A percentile compares a stretch with the other conserved stretches of the same genome.
Conservation (phyloP, 2,888 invertebrate species). For the Anaspis maculata region DNA sequence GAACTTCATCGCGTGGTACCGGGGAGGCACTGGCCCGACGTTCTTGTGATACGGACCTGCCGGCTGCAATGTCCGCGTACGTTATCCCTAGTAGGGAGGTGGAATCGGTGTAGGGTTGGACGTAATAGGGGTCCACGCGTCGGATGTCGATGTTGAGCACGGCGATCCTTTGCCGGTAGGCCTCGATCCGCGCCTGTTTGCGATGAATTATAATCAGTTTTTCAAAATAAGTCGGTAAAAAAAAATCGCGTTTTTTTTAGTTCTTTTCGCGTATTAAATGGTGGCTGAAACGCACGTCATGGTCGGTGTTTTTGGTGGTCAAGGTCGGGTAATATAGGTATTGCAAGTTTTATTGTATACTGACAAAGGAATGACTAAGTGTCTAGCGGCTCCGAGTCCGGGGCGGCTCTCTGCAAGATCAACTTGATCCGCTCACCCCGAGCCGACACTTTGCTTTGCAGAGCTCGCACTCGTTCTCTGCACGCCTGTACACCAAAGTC, state of each 20-base stretch:
- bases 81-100: conserved; percentile 45
- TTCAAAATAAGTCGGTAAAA: too few species aligned
- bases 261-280: too few species aligned
- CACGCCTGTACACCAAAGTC: conserved; percentile 52
- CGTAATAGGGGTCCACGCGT: conserved; percentile 67
- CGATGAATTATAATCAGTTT: too few species aligned
- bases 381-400: conserved; percentile 70
- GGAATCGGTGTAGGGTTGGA: conserved; percentile 46
- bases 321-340: conserved; percentile 16
- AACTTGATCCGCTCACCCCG: conserved; percentile 83
- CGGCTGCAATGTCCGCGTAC: conserved; percentile 66
- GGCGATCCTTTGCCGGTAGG: conserved; percentile 62
- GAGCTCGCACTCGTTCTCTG: conserved; percentile 76
- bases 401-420: conserved; percentile 78
- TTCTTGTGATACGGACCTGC: conserved; percentile 40
- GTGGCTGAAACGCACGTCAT: conserved; percentile 39
- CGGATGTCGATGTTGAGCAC: conserved; percentile 63
- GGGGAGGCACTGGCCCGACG: conserved; percentile 16
- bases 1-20: conserved; percentile 5
- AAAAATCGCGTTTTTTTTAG: conserved; percentile 14
- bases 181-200: conserved; percentile 46
- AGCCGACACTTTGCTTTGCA: conserved; percentile 82
- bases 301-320: conserved; percentile 16
- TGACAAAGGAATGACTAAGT: conserved; percentile 38
- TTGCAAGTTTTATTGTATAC: too few species aligned